Percentiles rank a stretch among this genome's conserved stretches.
These are phyloP conservation scores for Drosophila longiperda DNA, from an alignment of 2,888 invertebrate genomes.

Conservation along the genomic window DNA sequence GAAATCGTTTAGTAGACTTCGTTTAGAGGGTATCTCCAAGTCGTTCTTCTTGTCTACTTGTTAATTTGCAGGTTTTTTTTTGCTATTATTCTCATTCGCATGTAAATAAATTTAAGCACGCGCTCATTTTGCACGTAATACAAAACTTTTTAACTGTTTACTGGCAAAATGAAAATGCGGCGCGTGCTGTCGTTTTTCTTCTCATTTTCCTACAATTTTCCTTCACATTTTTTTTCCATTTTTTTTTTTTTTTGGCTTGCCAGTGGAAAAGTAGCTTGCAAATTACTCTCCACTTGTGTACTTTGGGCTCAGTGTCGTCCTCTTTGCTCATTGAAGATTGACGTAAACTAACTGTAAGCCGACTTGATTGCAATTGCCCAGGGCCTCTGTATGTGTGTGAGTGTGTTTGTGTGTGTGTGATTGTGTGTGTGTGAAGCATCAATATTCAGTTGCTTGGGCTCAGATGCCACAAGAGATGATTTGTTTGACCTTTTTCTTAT, in stretches of 20 bases:
- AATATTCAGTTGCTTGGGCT: background rate
- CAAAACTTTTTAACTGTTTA: constrained; percentile 64
- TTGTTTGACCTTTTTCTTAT: background rate
- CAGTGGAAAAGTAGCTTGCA: constrained; percentile 30
- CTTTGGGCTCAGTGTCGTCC: constrained; percentile 33
- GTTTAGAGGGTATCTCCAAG: background rate
- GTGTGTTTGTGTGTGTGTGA: constrained; percentile 1
- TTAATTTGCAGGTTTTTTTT: constrained; percentile 3
- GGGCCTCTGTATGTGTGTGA: background rate
- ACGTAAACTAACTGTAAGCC: constrained; percentile 51
- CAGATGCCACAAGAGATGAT: background rate
- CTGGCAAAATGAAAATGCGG: constrained; percentile 32
- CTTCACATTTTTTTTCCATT: background rate
- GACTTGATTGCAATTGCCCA: constrained; percentile 46
- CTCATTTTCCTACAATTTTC: constrained; percentile 24
- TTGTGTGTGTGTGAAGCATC: background rate
- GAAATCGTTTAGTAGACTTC: background rate
- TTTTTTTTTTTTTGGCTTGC: background rate
- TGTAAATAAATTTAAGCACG: constrained; percentile 69
- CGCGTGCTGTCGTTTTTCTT: constrained; percentile 67
- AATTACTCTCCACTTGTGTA: constrained; percentile 41
- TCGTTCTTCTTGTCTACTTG: background rate
- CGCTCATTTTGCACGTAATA: constrained; percentile 73
- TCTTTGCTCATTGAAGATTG: constrained; percentile 56
- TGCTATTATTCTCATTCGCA: constrained; percentile 28